Evolutionary conservation across 2,113 vertebrate genomes (phyloP).

Genomic region (Callochromis pleurospilus): DNA sequence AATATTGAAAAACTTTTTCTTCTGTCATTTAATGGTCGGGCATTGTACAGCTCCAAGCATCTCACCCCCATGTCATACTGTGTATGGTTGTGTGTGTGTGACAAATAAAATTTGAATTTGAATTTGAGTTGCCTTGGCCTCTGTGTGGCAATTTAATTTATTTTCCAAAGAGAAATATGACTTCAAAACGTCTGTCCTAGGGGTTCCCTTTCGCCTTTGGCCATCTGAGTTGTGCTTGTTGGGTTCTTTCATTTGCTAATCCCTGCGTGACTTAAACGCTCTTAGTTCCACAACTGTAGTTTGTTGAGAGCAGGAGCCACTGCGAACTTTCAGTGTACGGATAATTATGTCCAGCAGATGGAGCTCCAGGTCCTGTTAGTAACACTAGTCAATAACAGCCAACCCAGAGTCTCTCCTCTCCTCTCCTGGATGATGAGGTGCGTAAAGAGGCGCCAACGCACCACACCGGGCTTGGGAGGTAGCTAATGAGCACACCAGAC

Average conservation of each 20-base stretch:
- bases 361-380: neutral
- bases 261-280: neutral
- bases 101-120: no score
- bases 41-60: no score
- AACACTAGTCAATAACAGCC: neutral
- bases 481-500: conserved; percentile 11
- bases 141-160: neutral
- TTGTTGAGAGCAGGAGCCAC: neutral
- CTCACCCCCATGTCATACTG: no score
- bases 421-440: conserved; percentile 44
- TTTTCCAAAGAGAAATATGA: neutral
- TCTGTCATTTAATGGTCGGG: no score
- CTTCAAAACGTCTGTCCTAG: neutral
- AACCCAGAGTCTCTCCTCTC: conserved; percentile 26
- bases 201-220: neutral
- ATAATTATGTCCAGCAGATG: conserved; percentile 46
- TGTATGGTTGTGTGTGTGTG: no score
- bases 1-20: no score
- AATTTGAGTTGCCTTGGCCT: neutral
- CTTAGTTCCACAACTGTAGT: neutral
- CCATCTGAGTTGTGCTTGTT: neutral
- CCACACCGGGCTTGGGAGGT: conserved; percentile 28
- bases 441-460: conserved; percentile 36
- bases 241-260: neutral
- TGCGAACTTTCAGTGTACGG: neutral